Conservation (phyloP, 2,113 vertebrate species). For the Ammodytes marinus region DNA sequence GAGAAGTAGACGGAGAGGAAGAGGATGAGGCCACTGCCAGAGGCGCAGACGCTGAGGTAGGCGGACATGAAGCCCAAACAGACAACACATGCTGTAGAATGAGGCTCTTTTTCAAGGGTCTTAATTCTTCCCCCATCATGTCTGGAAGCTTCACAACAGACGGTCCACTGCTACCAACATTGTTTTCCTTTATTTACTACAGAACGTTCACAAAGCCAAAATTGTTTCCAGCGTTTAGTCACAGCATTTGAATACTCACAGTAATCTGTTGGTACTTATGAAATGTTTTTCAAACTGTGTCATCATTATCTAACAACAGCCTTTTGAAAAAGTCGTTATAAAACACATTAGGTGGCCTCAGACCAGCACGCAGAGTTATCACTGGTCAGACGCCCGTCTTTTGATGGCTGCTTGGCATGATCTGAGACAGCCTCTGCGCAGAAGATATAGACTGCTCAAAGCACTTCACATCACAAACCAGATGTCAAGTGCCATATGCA, state of each 20-base stretch:
- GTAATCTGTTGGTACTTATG: not conserved
- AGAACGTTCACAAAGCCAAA: not conserved
- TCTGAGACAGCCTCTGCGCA: constrained; percentile 33
- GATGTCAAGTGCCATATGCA: constrained; percentile 62
- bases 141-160: constrained; percentile 22
- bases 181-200: not conserved
- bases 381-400: constrained; percentile 54
- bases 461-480: constrained; percentile 55
- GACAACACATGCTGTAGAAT: constrained; percentile 58
- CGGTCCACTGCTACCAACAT: constrained; percentile 15
- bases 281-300: not conserved
- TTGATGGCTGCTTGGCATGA: constrained; percentile 57
- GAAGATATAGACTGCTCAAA: constrained; percentile 44
- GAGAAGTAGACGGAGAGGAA: constrained; percentile 83
- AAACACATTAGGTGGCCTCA: constrained; percentile 1
- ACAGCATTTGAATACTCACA: not conserved
- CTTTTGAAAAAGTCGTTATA: constrained; percentile 11
- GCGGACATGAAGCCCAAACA: constrained; percentile 63
- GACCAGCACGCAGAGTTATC: constrained; percentile 7
- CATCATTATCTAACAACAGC: constrained; percentile 11
- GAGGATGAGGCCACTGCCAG: constrained; percentile 85
- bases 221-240: constrained; percentile 10
- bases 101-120: constrained; percentile 42
- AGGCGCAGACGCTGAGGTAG: constrained; percentile 69
- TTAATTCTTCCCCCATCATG: constrained; percentile 41